Evolutionary conservation across 2,113 vertebrate species (phyloP).

Genomic region (Melanerpes aurifrons): DNA sequence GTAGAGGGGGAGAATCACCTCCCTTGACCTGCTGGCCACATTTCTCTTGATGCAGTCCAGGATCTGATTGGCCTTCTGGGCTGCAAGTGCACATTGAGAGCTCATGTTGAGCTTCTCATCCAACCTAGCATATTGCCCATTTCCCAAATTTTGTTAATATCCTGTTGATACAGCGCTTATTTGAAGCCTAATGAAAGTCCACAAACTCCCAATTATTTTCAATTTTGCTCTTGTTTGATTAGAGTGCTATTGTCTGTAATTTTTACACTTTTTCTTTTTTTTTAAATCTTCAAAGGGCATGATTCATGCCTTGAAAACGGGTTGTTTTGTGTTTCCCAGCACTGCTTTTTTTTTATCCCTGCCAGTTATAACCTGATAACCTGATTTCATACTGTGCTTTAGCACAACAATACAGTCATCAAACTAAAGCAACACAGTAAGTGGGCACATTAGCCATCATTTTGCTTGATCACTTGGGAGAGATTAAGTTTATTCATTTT

Average conservation of each 20-base stretch:
- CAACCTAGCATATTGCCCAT: neutral
- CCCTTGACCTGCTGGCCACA: too few relatives aligned
- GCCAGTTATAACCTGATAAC: constrained; percentile 81
- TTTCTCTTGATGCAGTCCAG: too few relatives aligned
- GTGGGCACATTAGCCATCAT: constrained; percentile 81
- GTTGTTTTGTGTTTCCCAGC: constrained; percentile 70
- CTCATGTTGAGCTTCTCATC: too few relatives aligned
- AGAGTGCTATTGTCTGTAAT: constrained; percentile 57
- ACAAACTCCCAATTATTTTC: constrained; percentile 64
- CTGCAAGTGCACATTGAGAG: too few relatives aligned
- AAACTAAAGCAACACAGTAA: constrained; percentile 81
- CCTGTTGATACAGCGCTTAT: constrained; percentile 28
- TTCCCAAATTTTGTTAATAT: constrained; percentile 49
- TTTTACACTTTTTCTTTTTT: constrained; percentile 44
- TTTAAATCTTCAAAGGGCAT: constrained; percentile 62
- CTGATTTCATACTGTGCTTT: constrained; percentile 81
- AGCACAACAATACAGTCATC: constrained; percentile 80
- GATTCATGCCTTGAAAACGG: constrained; percentile 48
- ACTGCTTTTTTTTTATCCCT: constrained; percentile 68
- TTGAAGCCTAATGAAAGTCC: constrained; percentile 57
- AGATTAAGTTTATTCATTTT: constrained; percentile 84
- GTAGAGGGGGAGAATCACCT: too few relatives aligned
- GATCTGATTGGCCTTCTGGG: too few relatives aligned
- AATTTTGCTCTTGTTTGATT: constrained; percentile 62
- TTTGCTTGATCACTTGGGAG: constrained; percentile 82